Conservation (phyloP, 2,113 vertebrate genomes). For the Nyctereutes procyonoides region DNA sequence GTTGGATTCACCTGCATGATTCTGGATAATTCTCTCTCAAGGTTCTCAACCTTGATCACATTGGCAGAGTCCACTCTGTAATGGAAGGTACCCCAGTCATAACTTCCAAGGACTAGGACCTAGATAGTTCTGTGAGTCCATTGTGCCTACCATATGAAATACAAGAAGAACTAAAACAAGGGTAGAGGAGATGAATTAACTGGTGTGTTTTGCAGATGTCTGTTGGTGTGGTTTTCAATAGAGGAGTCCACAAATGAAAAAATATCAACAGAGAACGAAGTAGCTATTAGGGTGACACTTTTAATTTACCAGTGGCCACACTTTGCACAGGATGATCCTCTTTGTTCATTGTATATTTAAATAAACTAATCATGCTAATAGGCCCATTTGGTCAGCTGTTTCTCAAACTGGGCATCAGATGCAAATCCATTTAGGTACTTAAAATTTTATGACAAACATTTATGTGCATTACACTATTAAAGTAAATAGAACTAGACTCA, state of each 20-base stretch:
- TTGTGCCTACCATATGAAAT: not conserved
- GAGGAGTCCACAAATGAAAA: not conserved
- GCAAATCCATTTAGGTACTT: not conserved
- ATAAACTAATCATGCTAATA: constrained; percentile 39
- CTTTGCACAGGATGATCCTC: not conserved
- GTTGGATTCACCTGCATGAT: not conserved
- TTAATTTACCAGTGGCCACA: not conserved
- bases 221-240: constrained; percentile 7
- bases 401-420: constrained; percentile 46
- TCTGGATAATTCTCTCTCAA: not conserved
- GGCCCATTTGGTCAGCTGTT: not conserved
- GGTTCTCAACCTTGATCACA: not conserved
- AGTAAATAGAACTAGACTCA: not conserved
- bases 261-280: not conserved
- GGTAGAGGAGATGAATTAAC: not conserved
- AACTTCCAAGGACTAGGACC: not conserved
- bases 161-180: not conserved
- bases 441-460: constrained; percentile 52
- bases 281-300: not conserved
- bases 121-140: not conserved
- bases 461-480: not conserved
- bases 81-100: not conserved
- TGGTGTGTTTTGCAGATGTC: not conserved
- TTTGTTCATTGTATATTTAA: constrained; percentile 51
- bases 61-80: not conserved